Conservation (phyloP, 2,113 vertebrate genomes). For the Chaetodon auriga region DNA sequence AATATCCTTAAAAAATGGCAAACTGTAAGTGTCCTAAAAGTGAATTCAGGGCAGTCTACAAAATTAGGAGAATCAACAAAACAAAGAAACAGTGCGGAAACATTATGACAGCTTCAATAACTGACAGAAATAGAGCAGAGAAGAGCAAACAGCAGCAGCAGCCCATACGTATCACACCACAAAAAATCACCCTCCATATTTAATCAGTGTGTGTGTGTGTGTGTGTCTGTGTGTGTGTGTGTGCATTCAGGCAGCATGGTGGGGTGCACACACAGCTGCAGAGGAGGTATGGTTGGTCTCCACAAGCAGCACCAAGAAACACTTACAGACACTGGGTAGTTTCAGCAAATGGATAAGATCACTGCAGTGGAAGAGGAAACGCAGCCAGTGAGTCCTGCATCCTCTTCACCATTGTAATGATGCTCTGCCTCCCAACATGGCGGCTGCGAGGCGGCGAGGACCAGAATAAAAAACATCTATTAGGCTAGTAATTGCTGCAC, state of each 20-base stretch:
- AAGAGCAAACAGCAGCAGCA: background rate
- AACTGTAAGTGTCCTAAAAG: too few relatives aligned
- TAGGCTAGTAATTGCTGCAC: slow-evolving; percentile 86
- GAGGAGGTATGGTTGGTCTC: slow-evolving; percentile 15
- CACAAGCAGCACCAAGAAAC: slow-evolving; percentile 8
- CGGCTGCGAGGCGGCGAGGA: slow-evolving; percentile 58
- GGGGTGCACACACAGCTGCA: slow-evolving; percentile 21
- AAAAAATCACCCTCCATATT: slow-evolving; percentile 25
- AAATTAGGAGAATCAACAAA: too few relatives aligned
- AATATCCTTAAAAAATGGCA: background rate
- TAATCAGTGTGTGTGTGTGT: slow-evolving; percentile 11
- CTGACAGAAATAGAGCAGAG: background rate
- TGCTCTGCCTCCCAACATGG: slow-evolving; percentile 74
- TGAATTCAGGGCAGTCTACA: background rate
- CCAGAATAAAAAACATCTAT: slow-evolving; percentile 80
- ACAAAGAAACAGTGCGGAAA: background rate
- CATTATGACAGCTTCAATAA: background rate
- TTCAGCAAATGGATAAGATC: slow-evolving; percentile 34
- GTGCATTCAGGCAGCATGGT: slow-evolving; percentile 10
- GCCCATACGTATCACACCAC: slow-evolving; percentile 8
- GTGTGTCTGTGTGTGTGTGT: background rate
- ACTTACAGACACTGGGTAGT: background rate
- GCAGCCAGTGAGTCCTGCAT: slow-evolving; percentile 42
- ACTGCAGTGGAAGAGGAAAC: background rate
- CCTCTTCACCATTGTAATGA: slow-evolving; percentile 36